Percentiles rank a stretch among this genome's conserved stretches.
Conservation (phyloP, 2,888 invertebrate genomes). For the Acrocyrtus sp. region DNA sequence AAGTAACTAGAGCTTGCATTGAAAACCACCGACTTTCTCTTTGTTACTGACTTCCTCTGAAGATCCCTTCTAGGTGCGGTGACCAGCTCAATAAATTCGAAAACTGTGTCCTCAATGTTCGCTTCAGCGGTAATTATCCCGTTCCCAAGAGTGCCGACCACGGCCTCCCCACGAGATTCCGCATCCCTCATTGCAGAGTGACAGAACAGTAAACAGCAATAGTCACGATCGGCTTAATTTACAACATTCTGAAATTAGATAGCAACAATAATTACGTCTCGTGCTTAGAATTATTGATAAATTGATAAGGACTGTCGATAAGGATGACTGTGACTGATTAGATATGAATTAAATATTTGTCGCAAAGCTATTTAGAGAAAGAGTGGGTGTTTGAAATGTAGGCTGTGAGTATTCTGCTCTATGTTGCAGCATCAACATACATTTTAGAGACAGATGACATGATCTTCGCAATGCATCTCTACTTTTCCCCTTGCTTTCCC, state of each 20-base stretch:
- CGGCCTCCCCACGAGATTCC: neutral
- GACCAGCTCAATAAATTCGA: conserved; percentile 18
- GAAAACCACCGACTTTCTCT: conserved; percentile 19
- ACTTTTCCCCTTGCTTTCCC: too few species aligned
- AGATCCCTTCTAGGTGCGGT: conserved; percentile 23
- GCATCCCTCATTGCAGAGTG: neutral
- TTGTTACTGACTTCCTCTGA: conserved; percentile 14
- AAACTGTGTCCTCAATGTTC: neutral
- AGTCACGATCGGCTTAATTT: too few species aligned
- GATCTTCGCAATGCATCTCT: neutral
- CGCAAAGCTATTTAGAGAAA: neutral
- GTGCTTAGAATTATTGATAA: too few species aligned
- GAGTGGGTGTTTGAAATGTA: too few species aligned
- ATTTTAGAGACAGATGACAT: neutral
- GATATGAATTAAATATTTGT: neutral
- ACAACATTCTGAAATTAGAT: too few species aligned
- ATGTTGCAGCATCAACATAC: neutral
- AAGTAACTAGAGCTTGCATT: neutral
- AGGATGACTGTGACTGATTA: too few species aligned
- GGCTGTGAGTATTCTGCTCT: neutral
- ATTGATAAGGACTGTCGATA: too few species aligned
- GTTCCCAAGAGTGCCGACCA: conserved; percentile 24
- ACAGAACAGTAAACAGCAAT: neutral
- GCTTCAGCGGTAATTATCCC: conserved; percentile 20
- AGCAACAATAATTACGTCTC: too few species aligned